Percentiles rank a stretch among this genome's conserved stretches.
Conservation (phyloP, 1,140 invertebrate species). For the Lordiphosa mommai region DNA sequence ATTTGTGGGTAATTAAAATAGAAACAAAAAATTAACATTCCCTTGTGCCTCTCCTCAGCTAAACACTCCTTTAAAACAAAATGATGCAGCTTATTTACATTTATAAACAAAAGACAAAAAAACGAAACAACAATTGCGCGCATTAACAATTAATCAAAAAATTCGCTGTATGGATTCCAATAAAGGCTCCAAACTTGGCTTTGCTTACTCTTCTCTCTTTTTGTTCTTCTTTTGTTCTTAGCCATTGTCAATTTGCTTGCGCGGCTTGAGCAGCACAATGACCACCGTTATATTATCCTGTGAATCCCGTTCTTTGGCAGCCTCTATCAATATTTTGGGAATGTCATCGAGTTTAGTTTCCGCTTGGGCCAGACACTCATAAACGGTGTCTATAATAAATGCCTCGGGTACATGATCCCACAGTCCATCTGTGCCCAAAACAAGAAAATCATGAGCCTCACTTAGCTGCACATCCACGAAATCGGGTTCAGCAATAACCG, state of each 20-base stretch:
- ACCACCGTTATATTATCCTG: conserved; percentile 72
- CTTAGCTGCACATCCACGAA: conserved; percentile 85
- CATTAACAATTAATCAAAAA: conserved; percentile 35
- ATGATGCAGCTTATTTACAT: conserved; percentile 15
- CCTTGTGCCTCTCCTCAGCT: not conserved
- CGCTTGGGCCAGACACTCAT: conserved; percentile 41
- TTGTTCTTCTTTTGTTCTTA: not conserved
- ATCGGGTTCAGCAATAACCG: conserved; percentile 93
- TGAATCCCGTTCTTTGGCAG: conserved; percentile 66
- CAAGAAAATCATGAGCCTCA: conserved; percentile 93
- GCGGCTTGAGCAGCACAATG: conserved; percentile 64
- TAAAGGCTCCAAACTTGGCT: not conserved
- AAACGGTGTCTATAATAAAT: conserved; percentile 81
- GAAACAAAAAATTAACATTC: too few relatives aligned
- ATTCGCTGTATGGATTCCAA: conserved; percentile 12
- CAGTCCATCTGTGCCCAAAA: conserved; percentile 95
- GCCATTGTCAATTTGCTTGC: conserved; percentile 37
- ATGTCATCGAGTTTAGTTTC: conserved; percentile 64
- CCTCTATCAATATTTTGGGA: conserved; percentile 66
- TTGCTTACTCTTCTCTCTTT: too few relatives aligned
- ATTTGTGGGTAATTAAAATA: too few relatives aligned
- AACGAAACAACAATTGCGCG: conserved; percentile 32
- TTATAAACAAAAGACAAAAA: conserved; percentile 15
- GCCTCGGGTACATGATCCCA: conserved; percentile 91
- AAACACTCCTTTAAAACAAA: conserved; percentile 4